Conservation (phyloP, 2,888 invertebrate species). For the Scotopteryx bipunctaria region DNA sequence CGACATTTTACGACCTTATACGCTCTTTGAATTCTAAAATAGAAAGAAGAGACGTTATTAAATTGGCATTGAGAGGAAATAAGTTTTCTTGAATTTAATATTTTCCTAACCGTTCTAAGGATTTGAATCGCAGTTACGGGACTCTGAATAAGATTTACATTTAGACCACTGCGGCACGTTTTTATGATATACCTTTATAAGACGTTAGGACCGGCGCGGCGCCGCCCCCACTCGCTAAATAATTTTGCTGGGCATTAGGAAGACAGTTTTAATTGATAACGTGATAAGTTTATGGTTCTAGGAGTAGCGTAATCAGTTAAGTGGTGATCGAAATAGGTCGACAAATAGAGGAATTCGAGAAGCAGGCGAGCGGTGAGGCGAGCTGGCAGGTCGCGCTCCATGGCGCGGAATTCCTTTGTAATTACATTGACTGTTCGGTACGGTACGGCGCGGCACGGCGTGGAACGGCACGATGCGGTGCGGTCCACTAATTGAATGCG, state of each 20-base stretch:
- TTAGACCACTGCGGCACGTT: constrained; percentile 40
- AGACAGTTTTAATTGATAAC: constrained; percentile 22
- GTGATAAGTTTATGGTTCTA: constrained; percentile 22
- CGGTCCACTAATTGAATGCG: constrained; percentile 55
- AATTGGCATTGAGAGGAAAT: constrained; percentile 7
- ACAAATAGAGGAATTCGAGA: constrained; percentile 26
- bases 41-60: constrained; percentile 19
- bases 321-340: constrained; percentile 32
- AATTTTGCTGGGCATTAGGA: constrained; percentile 33
- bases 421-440: constrained; percentile 50
- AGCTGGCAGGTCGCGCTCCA: constrained; percentile 31
- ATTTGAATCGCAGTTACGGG: constrained; percentile 22
- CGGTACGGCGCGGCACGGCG: constrained; percentile 35
- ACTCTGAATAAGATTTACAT: constrained; percentile 50
- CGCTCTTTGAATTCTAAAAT: constrained; percentile 22
- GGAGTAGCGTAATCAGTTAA: constrained; percentile 31
- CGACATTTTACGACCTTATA: constrained; percentile 1
- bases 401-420: constrained; percentile 55
- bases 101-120: constrained; percentile 22
- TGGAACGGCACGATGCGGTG: constrained; percentile 36
- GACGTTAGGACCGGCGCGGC: constrained; percentile 43
- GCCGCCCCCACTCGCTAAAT: constrained; percentile 42
- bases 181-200: constrained; percentile 44
- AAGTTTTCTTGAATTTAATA: constrained; percentile 20
- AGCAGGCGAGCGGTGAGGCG: neutral